phyloP scores from a whole-genome alignment of 92 coral and sea anemone species.

The Porites evermanni region DNA sequence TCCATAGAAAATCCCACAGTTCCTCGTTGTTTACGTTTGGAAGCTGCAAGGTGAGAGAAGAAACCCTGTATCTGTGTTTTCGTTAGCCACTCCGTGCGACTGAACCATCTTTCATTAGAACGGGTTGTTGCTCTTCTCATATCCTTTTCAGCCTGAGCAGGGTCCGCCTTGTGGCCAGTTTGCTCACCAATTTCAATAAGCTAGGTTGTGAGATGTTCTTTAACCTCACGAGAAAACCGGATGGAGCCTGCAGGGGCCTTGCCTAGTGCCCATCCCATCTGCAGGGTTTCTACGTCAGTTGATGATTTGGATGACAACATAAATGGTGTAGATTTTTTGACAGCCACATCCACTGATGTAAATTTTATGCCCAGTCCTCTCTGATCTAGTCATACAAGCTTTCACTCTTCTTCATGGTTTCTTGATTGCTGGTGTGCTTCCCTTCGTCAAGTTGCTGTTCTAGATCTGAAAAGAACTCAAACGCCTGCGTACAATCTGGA shows the following conservation, averaged over 20 bases:
- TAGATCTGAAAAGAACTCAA: conserved; percentile 1
- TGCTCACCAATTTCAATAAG: conserved; percentile 44
- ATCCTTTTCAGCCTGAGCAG: conserved; percentile 62
- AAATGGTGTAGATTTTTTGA: conserved; percentile 39
- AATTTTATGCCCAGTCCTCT: conserved; percentile 30
- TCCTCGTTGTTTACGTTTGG: conserved; percentile 53
- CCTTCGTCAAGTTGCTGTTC: background rate
- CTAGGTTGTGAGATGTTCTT: conserved; percentile 19
- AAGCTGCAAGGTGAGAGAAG: conserved; percentile 66
- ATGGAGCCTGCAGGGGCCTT: no score
- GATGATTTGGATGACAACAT: background rate
- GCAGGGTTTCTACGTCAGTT: no score
- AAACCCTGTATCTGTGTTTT: conserved; percentile 69
- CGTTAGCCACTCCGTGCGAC: conserved; percentile 61
- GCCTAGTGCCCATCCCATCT: no score
- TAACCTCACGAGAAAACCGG: no score
- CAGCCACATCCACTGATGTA: conserved; percentile 8
- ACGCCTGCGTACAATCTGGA: conserved; percentile 37
- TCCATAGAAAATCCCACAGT: conserved; percentile 67
- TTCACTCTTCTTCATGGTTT: background rate
- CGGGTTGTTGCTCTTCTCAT: conserved; percentile 67
- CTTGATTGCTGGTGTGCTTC: conserved; percentile 29
- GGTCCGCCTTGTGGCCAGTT: background rate
- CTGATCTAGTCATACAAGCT: conserved; percentile 33
- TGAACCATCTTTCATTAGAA: conserved; percentile 59